These are phyloP conservation scores for Antigone vipio DNA, from an alignment of 2,113 vertebrate genomes.

Conservation along the genomic window DNA sequence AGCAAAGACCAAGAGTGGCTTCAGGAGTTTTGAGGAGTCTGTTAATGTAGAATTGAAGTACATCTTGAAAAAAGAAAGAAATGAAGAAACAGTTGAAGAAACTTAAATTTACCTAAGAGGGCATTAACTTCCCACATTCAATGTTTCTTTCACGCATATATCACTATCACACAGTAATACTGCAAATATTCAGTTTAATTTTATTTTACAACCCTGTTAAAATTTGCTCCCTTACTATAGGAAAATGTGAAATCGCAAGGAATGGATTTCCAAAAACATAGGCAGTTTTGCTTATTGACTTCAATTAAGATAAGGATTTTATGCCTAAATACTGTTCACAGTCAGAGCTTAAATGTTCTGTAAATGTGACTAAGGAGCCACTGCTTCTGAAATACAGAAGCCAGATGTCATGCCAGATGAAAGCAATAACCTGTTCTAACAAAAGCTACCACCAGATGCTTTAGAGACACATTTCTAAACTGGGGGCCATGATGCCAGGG, in stretches of 20 bases:
- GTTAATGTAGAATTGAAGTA: conserved; percentile 98
- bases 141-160: not conserved
- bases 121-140: not conserved
- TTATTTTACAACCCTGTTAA: not conserved
- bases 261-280: not conserved
- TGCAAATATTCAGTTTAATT: not conserved
- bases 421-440: not conserved
- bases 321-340: not conserved
- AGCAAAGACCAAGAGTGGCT: conserved; percentile 94
- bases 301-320: conserved; percentile 6
- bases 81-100: conserved; percentile 20
- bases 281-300: not conserved
- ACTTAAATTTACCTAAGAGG: not conserved
- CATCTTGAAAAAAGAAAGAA: conserved; percentile 84
- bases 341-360: not conserved
- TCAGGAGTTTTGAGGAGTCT: conserved; percentile 95
- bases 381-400: not conserved
- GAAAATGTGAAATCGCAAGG: not conserved
- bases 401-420: conserved; percentile 43
- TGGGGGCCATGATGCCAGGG: not conserved
- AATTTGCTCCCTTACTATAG: not conserved
- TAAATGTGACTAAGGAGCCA: not conserved
- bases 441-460: not conserved
- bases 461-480: not conserved
- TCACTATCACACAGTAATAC: not conserved